A percentile compares a stretch with the other conserved stretches of the same genome.
phyloP scores from a whole-genome alignment of 2,113 vertebrate species.

The Amphilophus citrinellus region DNA sequence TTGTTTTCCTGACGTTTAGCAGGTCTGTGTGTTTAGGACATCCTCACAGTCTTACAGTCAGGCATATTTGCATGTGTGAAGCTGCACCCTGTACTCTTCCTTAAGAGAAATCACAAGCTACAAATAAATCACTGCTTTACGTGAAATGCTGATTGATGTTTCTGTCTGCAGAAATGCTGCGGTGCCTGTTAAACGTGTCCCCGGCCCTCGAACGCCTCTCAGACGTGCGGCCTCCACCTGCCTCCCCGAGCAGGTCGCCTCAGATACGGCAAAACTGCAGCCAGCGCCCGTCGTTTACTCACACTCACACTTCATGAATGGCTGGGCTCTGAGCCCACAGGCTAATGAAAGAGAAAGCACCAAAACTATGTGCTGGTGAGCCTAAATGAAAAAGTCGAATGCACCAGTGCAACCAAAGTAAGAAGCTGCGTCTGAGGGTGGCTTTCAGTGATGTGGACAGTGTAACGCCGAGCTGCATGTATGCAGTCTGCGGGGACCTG shows the following conservation, averaged over 20 bases:
- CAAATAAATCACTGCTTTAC: neutral
- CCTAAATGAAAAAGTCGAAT: neutral
- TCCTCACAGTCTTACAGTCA: neutral
- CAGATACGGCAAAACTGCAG: neutral
- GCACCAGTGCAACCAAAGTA: neutral
- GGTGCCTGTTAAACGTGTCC: neutral
- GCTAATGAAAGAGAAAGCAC: too few relatives aligned
- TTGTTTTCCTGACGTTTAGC: neutral
- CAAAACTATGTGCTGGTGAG: neutral
- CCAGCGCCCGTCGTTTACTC: neutral
- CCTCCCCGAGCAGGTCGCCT: too few relatives aligned
- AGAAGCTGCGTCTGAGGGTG: neutral
- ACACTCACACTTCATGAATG: neutral
- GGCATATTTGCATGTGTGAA: neutral
- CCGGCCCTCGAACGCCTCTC: neutral
- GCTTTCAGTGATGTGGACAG: neutral
- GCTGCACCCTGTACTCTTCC: neutral
- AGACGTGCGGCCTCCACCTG: neutral
- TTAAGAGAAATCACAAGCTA: neutral
- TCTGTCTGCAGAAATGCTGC: neutral
- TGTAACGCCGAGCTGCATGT: neutral
- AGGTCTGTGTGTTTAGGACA: neutral
- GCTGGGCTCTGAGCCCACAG: neutral
- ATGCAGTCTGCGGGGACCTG: accelerated
- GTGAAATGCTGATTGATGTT: neutral